Base-by-base conservation (phyloP, 2,113 vertebrate species). In the Herpailurus yagouaroundi region DNA sequence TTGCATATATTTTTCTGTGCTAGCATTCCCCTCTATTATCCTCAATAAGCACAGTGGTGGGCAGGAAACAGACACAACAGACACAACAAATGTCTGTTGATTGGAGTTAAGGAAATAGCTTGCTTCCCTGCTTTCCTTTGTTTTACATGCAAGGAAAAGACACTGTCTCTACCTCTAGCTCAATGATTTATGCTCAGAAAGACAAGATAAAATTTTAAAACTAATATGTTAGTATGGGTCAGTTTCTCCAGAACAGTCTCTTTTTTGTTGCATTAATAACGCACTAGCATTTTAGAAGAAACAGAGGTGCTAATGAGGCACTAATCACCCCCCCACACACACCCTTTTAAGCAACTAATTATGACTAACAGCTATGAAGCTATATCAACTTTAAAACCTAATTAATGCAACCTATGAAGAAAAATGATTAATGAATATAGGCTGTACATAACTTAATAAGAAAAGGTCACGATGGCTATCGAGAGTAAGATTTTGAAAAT, bases 281-380 rank as follows among this genome's bases (percentile, higher is more conserved):
- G 97, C 97, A 81, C 73, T 96, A 97, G n/a, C 68, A 96, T 97
- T 98, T 98, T 98, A 69, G 52, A 87, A 77, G 97, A 91, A 97
- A 98, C 29, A 55, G 36, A 97, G 96, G 95, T 96, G 82, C 93
- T 97, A 98, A 89, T 64, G 87, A 98, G 89, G 71, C 80, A 82
- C 36, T 98, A 98, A 98, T 82, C 97, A 91, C n/a, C 15, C n/a
- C 87, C 41, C 5, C 21, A 50, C 8, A 48, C 38, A 83, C 33
- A 87, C 63, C 25, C 91, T 94, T 93, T 98, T 98, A 97, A 98
- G 97, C 91, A 98, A 95, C 98, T 98, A 98, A 98, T 98, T 97
- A 84, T 92, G 97, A 93, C 80, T 91, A 98, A 97, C 74, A 98
- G 64, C 96, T 98, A 97, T 85, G 96, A 98, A 98, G 98, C 77